A percentile compares a stretch with the other conserved stretches of the same genome.
phyloP scores from a whole-genome alignment of 2,888 invertebrate species.

The Bombyx huttoni region DNA sequence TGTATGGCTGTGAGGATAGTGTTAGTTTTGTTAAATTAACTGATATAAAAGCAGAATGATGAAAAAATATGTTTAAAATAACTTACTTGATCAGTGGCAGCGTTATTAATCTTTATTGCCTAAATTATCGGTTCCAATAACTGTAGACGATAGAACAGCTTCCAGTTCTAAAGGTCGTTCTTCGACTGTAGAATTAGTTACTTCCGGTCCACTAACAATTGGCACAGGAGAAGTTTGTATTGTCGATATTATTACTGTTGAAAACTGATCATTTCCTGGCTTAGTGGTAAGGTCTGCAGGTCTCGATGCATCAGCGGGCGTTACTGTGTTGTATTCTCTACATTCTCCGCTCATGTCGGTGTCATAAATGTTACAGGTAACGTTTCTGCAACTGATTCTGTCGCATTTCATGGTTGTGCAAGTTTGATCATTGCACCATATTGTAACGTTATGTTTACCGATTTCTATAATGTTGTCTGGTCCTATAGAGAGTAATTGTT shows the following conservation, averaged over 20 bases:
- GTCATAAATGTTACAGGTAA: constrained; percentile 61
- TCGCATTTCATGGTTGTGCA: constrained; percentile 60
- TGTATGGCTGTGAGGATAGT: too few species aligned
- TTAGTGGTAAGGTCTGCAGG: constrained; percentile 13
- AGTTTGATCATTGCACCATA: constrained; percentile 63
- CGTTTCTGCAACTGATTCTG: constrained; percentile 40
- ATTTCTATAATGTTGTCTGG: constrained; percentile 34
- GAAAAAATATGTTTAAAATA: too few species aligned
- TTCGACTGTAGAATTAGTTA: constrained; percentile 14
- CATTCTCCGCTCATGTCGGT: constrained; percentile 59
- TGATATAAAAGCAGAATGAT: too few species aligned
- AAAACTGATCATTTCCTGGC: neutral
- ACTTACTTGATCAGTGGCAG: neutral
- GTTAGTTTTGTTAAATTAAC: too few species aligned
- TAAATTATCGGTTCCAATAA: constrained; percentile 7
- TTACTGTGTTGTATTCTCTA: constrained; percentile 38
- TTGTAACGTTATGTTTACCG: constrained; percentile 43
- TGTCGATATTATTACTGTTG: constrained; percentile 7
- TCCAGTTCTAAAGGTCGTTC: constrained; percentile 45
- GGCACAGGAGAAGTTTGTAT: constrained; percentile 5
- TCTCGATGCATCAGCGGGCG: constrained; percentile 22
- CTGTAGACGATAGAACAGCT: constrained; percentile 44
- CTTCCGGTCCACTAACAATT: constrained; percentile 8
- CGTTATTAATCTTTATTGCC: neutral
- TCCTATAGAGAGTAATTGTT: constrained; percentile 21